Evolutionary conservation across 2,797 vertebrate genomes (phyloP), one percentile per base, ranked within the genome.

Genomic region (Anguilla anguilla): DNA sequence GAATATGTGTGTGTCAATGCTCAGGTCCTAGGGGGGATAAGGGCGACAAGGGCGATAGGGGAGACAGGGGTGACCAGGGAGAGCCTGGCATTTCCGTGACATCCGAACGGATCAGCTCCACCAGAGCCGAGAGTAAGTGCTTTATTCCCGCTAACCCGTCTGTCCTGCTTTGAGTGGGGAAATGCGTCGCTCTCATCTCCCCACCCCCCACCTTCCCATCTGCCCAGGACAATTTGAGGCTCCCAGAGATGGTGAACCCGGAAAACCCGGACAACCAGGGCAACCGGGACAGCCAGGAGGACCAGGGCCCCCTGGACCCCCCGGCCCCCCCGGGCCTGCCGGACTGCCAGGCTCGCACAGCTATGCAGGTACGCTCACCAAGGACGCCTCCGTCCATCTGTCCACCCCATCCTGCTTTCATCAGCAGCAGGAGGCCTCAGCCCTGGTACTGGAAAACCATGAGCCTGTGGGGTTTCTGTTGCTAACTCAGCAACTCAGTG

Each of bases 331-430:
- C 3, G 98, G 98, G 86, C 90, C 96, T 89, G 96, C 98, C 72
- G 98, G 98, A 92, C 90, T 97, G 88, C 97, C 98, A 97, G 98
- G 98, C 98, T 51, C 79, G 2, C 10, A 82, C 15, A n/a, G 22
- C 43, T 82, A 82, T 51, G 3, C 79, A 82, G 79, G 79, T 82
- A 49, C 2, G 19, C 79, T 9, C 43, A n/a, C 7, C 83, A 90
- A 90, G 88, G 22, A 69, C 6, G 55, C 53, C 25, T 39, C 28
- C 72, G n/a, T 49, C 83, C 59, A 67, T 6, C 64, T 28, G 10
- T 67, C 64, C 25, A 6, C n/a, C 64, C 25, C 25, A 28, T 53
- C 11, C 35, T 46, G 15, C 2, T 86, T 19, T 49, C 55, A 64
- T 51, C 84, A 69, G 57, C 15, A 61, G 35, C 10, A 15, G 57